Conservation (phyloP, 2,113 vertebrate genomes). For the Oryzias celebensis region DNA sequence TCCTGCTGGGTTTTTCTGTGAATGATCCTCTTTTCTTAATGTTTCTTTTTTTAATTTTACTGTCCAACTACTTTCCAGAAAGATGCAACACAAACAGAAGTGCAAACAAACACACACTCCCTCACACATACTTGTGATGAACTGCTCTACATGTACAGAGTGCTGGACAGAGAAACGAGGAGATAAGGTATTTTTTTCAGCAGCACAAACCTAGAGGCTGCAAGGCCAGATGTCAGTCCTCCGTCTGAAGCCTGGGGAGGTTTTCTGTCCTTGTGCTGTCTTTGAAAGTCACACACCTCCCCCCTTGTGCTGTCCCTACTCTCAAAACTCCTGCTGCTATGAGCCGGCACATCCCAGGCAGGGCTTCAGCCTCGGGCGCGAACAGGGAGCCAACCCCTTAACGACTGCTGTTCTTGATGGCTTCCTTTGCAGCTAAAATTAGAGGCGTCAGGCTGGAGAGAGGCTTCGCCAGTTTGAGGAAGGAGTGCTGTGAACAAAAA, state of each 20-base stretch:
- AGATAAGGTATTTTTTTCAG: conserved; percentile 60
- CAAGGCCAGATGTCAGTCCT: conserved; percentile 63
- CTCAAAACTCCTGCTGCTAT: conserved; percentile 47
- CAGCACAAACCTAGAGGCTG: conserved; percentile 59
- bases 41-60: conserved; percentile 5
- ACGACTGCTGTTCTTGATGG: conserved; percentile 99
- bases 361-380: conserved; percentile 58
- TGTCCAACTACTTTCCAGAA: conserved; percentile 27
- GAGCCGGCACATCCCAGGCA: conserved; percentile 45
- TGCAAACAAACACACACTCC: conserved; percentile 33
- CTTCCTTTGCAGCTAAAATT: conserved; percentile 99
- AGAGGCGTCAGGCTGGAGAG: conserved; percentile 98
- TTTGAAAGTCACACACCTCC: conserved; percentile 49
- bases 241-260: conserved; percentile 50
- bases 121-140: conserved; percentile 43
- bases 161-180: conserved; percentile 68
- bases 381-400: conserved; percentile 70
- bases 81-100: conserved; percentile 53
- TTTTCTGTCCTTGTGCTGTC: conserved; percentile 58
- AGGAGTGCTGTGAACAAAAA: conserved; percentile 86
- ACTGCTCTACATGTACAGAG: conserved; percentile 70
- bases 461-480: conserved; percentile 98
- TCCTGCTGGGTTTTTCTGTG: conserved; percentile 20
- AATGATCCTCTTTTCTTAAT: conserved; percentile 14
- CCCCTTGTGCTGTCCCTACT: conserved; percentile 53